Evolutionary conservation across 1,140 invertebrate genomes (phyloP).

Genomic region (Apis dorsata): DNA sequence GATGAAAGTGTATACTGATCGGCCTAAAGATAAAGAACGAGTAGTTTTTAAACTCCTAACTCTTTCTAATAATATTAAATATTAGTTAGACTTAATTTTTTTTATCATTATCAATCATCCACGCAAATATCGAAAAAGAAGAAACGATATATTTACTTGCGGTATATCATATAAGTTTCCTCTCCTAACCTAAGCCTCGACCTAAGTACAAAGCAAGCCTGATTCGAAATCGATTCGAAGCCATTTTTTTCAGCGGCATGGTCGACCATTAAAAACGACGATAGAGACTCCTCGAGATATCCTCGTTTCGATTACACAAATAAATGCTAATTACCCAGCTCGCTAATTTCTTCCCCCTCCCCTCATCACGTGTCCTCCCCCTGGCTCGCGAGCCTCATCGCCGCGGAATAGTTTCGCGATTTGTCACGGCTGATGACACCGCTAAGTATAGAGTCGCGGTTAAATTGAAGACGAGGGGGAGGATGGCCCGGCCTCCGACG

Average conservation of each 20-base stretch:
- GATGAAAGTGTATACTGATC: too few species aligned
- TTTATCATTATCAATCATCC: too few species aligned
- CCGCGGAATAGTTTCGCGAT: constrained; percentile 51
- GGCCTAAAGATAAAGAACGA: too few species aligned
- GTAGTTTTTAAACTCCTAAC: too few species aligned
- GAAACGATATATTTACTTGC: too few species aligned
- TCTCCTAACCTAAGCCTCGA: too few species aligned
- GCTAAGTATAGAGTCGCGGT: constrained; percentile 49
- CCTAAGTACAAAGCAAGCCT: too few species aligned
- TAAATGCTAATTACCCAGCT: constrained; percentile 30
- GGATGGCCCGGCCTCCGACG: constrained; percentile 8
- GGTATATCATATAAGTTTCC: too few species aligned
- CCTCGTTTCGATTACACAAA: neutral
- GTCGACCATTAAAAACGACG: neutral
- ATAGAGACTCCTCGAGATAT: neutral
- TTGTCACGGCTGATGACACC: constrained; percentile 49
- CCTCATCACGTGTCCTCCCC: neutral
- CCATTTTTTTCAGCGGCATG: neutral
- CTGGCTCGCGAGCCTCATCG: neutral
- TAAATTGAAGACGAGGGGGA: constrained; percentile 34
- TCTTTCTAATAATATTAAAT: too few species aligned
- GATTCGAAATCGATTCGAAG: neutral
- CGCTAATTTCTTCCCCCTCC: constrained; percentile 30
- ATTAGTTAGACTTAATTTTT: too few species aligned
- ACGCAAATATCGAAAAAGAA: too few species aligned